Base-by-base conservation (phyloP, 2,888 invertebrate genomes). In the Acanthococcus lagerstroemiae region DNA sequence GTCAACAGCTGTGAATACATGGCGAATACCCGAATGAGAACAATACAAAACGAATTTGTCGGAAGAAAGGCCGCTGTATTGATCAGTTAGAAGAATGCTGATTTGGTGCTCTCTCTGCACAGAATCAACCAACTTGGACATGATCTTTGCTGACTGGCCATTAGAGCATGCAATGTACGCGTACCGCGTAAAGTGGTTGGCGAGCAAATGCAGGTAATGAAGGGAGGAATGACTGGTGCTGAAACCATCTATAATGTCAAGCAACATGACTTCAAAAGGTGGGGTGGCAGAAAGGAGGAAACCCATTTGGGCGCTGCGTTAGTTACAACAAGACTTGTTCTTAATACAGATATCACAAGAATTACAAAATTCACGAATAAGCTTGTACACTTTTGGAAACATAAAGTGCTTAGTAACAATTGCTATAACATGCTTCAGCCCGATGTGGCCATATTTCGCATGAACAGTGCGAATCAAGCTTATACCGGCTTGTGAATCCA, bases 201-300 rank as follows among this genome's bases (percentile, higher is more conserved):
- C 69, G 19, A 70, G 30, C 26, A 72, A 55, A 67, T 74, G 73
- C 25, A 73, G 19, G 48, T 73, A 73, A 69, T 60, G 72, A 68
- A 72, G 73, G 67, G 72, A 70, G 1, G 72, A 72, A 25, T 69
- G 60, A 25, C 67, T 57, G 5, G 71, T 71, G 25, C 70, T 71
- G 67, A 73, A 70, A 5, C 73, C 72, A 25, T 72, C 73, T 26
- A 73, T 72, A 5, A 72, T 73, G 57, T 73, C 73, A 5, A 66
- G 6, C 6, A 72, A 72, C 2, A 72, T 48, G 60, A 73, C 72
- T 68, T 73, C 70, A 67, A 30, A n/a, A n/a, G n/a, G n/a, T n/a
- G n/a, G n/a, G n/a, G 60, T 65, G 6, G 73, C 72, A 12, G 73
- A 72, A 12, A 72, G 72, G 19, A 72, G 46, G 24, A 72, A n/a